phyloP scores from a whole-genome alignment of 2,797 vertebrate species.

The Lophius americanus region DNA sequence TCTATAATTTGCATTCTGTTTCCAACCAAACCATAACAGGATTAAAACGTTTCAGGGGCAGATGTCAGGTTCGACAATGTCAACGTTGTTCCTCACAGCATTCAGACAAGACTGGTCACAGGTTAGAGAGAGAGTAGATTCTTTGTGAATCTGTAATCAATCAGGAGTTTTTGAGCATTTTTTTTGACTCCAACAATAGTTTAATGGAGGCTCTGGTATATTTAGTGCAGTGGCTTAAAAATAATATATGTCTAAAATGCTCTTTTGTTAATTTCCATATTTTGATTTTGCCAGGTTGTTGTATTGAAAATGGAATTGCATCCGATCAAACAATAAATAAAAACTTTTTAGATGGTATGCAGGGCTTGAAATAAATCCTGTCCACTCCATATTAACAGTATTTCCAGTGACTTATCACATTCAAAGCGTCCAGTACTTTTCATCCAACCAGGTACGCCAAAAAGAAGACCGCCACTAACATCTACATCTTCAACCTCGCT shows the following conservation, averaged over 20 bases:
- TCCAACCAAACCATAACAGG: too few relatives aligned
- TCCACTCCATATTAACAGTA: not conserved
- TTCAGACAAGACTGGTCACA: not conserved
- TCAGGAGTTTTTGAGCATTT: constrained; percentile 4
- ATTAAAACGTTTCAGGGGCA: too few relatives aligned
- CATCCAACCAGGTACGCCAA: constrained; percentile 90
- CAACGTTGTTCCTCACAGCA: not conserved
- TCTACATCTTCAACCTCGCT: constrained; percentile 98
- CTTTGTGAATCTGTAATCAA: constrained; percentile 8
- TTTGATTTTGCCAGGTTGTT: not conserved
- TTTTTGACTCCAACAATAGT: constrained; percentile 31
- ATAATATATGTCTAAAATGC: constrained; percentile 19
- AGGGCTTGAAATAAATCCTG: constrained; percentile 16
- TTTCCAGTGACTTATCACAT: not conserved
- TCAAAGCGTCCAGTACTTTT: not conserved
- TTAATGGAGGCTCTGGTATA: constrained; percentile 16
- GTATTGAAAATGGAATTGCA: constrained; percentile 22
- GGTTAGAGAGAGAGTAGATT: not conserved
- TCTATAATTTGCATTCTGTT: too few relatives aligned
- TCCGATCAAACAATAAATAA: constrained; percentile 19
- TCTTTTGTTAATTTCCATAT: constrained; percentile 6
- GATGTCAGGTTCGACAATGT: too few relatives aligned
- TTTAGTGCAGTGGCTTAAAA: constrained; percentile 25
- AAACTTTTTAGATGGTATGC: not conserved
- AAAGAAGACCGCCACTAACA: constrained; percentile 98